Base-by-base conservation (phyloP, 2,888 invertebrate genomes). In the Agriopis aurantiaria region DNA sequence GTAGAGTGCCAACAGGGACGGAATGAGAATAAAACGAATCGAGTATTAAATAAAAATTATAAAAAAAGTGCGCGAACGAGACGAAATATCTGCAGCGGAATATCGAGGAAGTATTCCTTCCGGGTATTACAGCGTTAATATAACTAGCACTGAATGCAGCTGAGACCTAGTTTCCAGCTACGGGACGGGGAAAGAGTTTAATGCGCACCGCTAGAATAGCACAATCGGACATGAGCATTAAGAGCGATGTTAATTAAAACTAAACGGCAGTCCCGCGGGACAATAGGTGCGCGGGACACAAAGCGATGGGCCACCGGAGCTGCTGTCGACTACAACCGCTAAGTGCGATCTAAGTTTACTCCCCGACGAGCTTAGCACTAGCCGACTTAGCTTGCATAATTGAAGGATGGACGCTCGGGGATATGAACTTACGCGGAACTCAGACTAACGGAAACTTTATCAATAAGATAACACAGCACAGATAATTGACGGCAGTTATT, bases 241-340 rank as follows among this genome's bases (percentile, higher is more conserved):
- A 85, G 86, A 86, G 87, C 81, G 79, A 83, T 86, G 84, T 91
- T 91, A 91, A 91, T 91, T 91, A 90, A 91, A 92, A 91, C 88
- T 88, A 89, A 90, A 84, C 85, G 80, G 82, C 77, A 84, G 80
- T 79, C 80, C 80, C 82, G 78, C 78, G 83, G 84, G 86, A 87
- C 88, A 88, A 88, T 86, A 84, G 80, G 78, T 83, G 83, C 74
- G 80, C 78, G 81, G 81, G 84, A 90, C 88, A 87, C 89, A 88
- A 89, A 87, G 87, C 85, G 82, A 82, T 82, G 83, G 80, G 78
- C 80, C 81, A 80, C 88, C 88, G 88, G 85, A 88, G 86, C 89
- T 83, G 84, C 85, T 84, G 87, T 87, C 89, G 87, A 84, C 85
- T 82, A 80, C 85, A 84, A 84, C 79, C 79, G 77, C 84, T 83